Evolutionary conservation across 2,113 vertebrate genomes (phyloP), one percentile per base, ranked within the genome.

Genomic region (Ascaphus truei): DNA sequence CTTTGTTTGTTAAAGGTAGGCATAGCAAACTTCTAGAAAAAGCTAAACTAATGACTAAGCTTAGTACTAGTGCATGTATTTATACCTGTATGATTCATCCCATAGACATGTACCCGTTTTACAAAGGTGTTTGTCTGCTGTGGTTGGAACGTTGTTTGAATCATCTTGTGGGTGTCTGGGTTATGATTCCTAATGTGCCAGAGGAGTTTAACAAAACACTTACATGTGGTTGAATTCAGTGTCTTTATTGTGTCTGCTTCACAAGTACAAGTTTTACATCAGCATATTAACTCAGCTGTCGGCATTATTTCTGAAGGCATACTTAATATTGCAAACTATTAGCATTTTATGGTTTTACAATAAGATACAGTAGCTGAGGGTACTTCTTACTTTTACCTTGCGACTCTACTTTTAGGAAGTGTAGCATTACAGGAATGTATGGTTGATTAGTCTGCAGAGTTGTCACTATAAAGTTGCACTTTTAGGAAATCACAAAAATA

Each of bases 231-330:
- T 64, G 76, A 80, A 80, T 75, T 71, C 72, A 74, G 52, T 5
- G 65, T 43, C 68, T 79, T 34, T 39, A 71, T 39, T 26, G 43
- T 73, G 76, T 73, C 64, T 81, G 72, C 73, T 72, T 68, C 73
- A 79, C 79, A 72, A 73, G 68, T 73, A 66, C 63, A 66, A 43
- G 51, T 55, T 55, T 66, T 27, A 31, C 34, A 66, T 66, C 50
- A 56, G 20, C n/a, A n/a, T 30, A 55, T 52, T 53, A 66, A 66
- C 50, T 43, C 50, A 45, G 51, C 63, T 55, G 63, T 55, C 62
- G 53, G 37, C 16, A 11, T 22, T 65, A 65, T 41, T 65, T 55
- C 29, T 53, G 55, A 52, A 55, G 13, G 11, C 50, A 55, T 55
- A 55, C 63, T 55, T 55, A 55, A 41, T 39, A 66, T 56, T 55